Percentiles rank a stretch among this genome's conserved stretches.
Conservation (phyloP, 2,113 vertebrate species). For the Mungos mungo region DNA sequence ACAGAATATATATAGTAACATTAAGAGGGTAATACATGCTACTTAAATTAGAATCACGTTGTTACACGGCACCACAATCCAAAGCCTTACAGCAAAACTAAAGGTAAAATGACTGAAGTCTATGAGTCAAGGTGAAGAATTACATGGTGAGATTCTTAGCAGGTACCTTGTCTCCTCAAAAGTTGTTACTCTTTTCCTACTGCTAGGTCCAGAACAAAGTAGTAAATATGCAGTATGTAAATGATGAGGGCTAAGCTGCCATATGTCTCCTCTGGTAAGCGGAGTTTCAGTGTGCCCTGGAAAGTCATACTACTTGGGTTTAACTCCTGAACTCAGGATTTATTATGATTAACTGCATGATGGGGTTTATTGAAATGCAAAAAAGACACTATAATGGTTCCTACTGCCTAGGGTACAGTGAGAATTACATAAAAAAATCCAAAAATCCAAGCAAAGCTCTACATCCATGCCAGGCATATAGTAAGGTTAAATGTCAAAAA, state of each 20-base stretch:
- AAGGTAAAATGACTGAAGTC: constrained; percentile 43
- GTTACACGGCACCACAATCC: constrained; percentile 1
- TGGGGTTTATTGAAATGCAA: not conserved
- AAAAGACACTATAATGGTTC: not conserved
- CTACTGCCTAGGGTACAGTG: not conserved
- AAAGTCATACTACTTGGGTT: not conserved
- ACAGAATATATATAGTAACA: constrained; percentile 53
- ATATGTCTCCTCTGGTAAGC: not conserved
- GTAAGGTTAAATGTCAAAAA: not conserved
- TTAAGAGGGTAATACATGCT: constrained; percentile 46
- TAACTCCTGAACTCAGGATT: not conserved
- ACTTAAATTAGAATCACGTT: constrained; percentile 56
- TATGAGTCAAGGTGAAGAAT: not conserved
- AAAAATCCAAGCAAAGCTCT: not conserved
- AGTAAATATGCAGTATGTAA: not conserved
- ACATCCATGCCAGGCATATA: not conserved
- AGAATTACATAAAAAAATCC: not conserved
- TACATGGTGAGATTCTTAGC: not conserved
- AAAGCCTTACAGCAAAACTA: not conserved
- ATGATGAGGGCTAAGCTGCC: not conserved
- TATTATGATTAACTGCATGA: not conserved
- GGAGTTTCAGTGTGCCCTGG: not conserved
- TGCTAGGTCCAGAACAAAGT: not conserved
- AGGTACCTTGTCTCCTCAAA: not conserved
- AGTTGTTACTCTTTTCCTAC: not conserved